Evolutionary conservation across 2,888 invertebrate species (phyloP).

Genomic region (Phytoseiulus persimilis): DNA sequence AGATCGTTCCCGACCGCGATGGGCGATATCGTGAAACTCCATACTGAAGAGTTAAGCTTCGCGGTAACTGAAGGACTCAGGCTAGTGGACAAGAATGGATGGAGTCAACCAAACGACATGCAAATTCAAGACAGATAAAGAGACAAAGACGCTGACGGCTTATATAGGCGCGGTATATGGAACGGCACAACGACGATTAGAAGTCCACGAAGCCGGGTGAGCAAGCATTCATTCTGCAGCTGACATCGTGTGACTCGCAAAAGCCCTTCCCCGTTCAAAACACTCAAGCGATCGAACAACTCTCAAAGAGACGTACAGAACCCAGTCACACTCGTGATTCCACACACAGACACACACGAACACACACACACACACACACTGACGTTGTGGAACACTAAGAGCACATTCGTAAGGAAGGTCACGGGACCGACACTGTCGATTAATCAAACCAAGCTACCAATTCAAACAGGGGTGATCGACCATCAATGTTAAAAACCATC

Average conservation of each 20-base stretch:
- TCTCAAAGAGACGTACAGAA: background rate
- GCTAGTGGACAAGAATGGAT: background rate
- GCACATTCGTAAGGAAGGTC: background rate
- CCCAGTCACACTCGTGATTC: background rate
- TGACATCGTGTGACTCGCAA: background rate
- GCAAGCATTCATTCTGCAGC: background rate
- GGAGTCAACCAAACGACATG: background rate
- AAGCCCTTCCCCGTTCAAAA: background rate
- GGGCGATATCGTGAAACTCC: no score
- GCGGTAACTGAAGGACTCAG: background rate
- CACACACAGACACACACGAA: background rate
- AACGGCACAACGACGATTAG: background rate
- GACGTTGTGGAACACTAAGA: background rate
- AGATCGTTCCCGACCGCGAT: no score
- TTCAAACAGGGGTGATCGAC: background rate
- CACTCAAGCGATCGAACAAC: background rate
- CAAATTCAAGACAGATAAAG: background rate
- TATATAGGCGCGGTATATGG: background rate
- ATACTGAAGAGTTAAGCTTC: no score
- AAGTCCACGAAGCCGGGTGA: background rate
- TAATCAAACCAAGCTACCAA: background rate
- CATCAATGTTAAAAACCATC: background rate
- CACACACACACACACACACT: background rate
- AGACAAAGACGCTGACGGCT: background rate
- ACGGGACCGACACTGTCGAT: background rate